Evolutionary conservation across 2,888 invertebrate species (phyloP), one percentile per base, ranked within the genome.

Genomic region (Adelognathus sp.): DNA sequence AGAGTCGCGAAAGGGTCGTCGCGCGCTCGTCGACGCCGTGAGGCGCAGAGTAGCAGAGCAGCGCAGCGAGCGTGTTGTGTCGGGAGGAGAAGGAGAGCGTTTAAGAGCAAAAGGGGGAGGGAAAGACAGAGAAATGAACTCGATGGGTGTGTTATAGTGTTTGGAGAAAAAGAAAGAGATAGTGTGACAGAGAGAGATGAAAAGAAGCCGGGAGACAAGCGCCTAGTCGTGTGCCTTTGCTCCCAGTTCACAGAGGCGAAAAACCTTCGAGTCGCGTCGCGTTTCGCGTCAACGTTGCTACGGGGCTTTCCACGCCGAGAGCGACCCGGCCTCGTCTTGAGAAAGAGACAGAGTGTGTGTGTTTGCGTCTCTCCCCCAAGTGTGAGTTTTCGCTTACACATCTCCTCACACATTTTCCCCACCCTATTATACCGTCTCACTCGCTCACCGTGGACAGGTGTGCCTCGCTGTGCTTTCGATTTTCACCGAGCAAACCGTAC

Each of bases 401-500:
- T 21, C 36, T 44, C 24, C 60, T 61, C 36, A 18, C 54, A 4
- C 75, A 58, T 58, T 46, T 27, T 64, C 64, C 46, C 14, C 36
- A 16, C 14, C 54, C 36, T 36, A 27, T 50, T 29, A 7, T 58
- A 31, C 11, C 3, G 11, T 56, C 44, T 50, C 63, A 64, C 66
- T 29, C 58, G 33, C 50, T 33, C 9, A 21, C 71, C 46, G 18
- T 50, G 61, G 80, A 69, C 81, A 81, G 81, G 81, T 81, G 82
- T 82, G 82, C 79, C 79, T n/a, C n/a, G n/a, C n/a, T n/a, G 70
- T 69, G 71, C 80, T 81, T 81, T 80, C 80, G 72, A 77, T 81
- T 82, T 82, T n/a, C n/a, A n/a, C n/a, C n/a, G n/a, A n/a, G n/a
- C n/a, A n/a, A n/a, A n/a, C n/a, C n/a, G n/a, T n/a, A n/a, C n/a